A percentile compares a stretch with the other conserved stretches of the same genome.
phyloP scores from a whole-genome alignment of 2,113 vertebrate species.

The Globicephala melas region DNA sequence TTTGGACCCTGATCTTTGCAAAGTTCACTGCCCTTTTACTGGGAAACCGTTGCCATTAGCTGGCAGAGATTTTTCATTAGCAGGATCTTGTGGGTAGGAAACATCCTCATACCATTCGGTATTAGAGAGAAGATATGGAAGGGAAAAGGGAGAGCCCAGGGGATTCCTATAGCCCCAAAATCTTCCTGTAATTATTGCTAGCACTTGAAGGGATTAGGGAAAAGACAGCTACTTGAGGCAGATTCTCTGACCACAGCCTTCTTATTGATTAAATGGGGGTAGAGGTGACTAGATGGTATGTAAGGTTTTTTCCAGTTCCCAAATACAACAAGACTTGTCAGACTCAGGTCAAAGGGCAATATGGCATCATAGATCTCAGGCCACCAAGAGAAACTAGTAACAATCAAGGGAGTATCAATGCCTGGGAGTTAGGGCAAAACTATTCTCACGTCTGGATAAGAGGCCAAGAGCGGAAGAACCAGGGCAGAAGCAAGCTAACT shows the following conservation, averaged over 20 bases:
- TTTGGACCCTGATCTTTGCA: not conserved
- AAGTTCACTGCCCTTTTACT: not conserved
- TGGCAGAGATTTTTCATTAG: not conserved
- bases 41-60: not conserved
- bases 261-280: not conserved
- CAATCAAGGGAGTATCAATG: not conserved
- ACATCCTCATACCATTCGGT: not conserved
- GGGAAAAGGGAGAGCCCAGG: not conserved
- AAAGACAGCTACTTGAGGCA: not conserved
- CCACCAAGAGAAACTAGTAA: not conserved
- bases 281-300: not conserved
- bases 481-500: not conserved
- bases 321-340: not conserved
- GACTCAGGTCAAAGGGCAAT: not conserved
- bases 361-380: no score
- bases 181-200: not conserved
- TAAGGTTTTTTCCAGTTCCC: not conserved
- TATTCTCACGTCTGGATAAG: not conserved
- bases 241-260: not conserved
- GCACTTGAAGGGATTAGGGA: not conserved
- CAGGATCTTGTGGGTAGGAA: not conserved
- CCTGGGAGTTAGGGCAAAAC: not conserved
- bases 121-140: not conserved
- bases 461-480: not conserved
- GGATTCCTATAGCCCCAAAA: accelerated